Percentiles rank a stretch among this genome's conserved stretches.
phyloP scores from a whole-genome alignment of 2,888 invertebrate genomes.

The Polia nebulosa region DNA sequence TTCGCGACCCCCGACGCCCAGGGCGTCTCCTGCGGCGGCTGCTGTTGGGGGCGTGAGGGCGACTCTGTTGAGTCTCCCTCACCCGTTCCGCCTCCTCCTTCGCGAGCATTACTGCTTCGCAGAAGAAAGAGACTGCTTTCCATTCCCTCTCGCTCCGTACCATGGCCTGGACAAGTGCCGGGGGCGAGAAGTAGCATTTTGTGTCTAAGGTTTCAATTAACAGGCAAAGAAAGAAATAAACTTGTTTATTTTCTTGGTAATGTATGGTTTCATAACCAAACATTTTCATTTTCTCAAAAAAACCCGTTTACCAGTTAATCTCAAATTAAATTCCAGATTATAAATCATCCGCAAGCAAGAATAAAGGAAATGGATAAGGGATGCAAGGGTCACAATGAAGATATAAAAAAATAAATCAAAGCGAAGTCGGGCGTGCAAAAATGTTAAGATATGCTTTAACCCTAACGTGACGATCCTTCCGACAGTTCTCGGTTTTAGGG shows the following conservation, averaged over 20 bases:
- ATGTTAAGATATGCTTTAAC: slow-evolving; percentile 70
- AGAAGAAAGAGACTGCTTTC: too few species aligned
- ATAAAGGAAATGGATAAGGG: slow-evolving; percentile 45
- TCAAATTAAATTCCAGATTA: slow-evolving; percentile 30
- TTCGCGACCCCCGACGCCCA: too few species aligned
- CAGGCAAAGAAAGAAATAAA: not conserved
- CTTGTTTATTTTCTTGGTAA: too few species aligned
- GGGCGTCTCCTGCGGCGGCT: too few species aligned
- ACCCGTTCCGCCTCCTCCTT: too few species aligned
- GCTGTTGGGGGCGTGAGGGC: too few species aligned
- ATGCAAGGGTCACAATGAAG: slow-evolving; percentile 63
- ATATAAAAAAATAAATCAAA: slow-evolving; percentile 70
- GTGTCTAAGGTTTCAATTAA: too few species aligned
- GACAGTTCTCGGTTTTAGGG: slow-evolving; percentile 58
- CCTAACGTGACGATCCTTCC: slow-evolving; percentile 66
- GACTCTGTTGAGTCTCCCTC: too few species aligned
- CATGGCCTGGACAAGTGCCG: too few species aligned
- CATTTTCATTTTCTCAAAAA: not conserved
- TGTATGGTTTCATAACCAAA: not conserved
- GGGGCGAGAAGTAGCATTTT: too few species aligned
- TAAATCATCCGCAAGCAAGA: slow-evolving; percentile 52
- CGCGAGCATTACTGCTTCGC: too few species aligned
- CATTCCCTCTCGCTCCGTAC: too few species aligned
- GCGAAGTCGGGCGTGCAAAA: slow-evolving; percentile 65
- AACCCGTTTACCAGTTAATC: not conserved